A percentile compares a stretch with the other conserved stretches of the same genome.
These are phyloP conservation scores for Oryzias melastigma DNA, from an alignment of 2,113 vertebrate species.

Conservation along the genomic window DNA sequence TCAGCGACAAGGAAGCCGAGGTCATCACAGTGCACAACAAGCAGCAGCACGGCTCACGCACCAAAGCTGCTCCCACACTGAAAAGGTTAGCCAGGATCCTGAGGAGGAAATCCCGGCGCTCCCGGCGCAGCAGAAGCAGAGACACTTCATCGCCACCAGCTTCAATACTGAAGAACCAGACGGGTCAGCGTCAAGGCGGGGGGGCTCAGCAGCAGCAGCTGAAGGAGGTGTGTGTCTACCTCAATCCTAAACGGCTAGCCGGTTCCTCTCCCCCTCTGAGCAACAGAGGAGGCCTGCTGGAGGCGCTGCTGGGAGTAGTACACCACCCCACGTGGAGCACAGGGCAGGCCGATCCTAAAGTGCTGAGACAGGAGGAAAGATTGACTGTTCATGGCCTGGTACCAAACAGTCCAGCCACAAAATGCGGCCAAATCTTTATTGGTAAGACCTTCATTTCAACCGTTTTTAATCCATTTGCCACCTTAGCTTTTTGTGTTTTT, in stretches of 20 bases:
- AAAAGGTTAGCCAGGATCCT: slow-evolving; percentile 85
- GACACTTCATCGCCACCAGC: slow-evolving; percentile 64
- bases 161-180: slow-evolving; percentile 89
- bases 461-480: neutral
- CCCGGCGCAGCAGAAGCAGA: slow-evolving; percentile 52
- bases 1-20: slow-evolving; percentile 89
- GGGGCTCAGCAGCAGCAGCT: slow-evolving; percentile 75
- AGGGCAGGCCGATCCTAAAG: slow-evolving; percentile 54
- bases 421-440: slow-evolving; percentile 86
- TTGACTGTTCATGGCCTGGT: slow-evolving; percentile 87
- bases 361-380: slow-evolving; percentile 72
- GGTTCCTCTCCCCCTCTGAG: slow-evolving; percentile 53
- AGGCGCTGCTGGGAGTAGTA: slow-evolving; percentile 88
- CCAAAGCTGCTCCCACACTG: slow-evolving; percentile 78
- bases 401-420: slow-evolving; percentile 87
- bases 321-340: slow-evolving; percentile 82
- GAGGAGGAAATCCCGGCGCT: slow-evolving; percentile 77
- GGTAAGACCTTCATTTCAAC: slow-evolving; percentile 79
- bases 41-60: slow-evolving; percentile 28
- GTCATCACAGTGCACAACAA: slow-evolving; percentile 83
- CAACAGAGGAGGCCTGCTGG: slow-evolving; percentile 81
- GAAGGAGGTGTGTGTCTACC: slow-evolving; percentile 87
- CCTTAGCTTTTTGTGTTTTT: neutral
- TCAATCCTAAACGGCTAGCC: slow-evolving; percentile 87
- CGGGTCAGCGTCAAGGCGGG: slow-evolving; percentile 70